phyloP scores from a whole-genome alignment of 2,113 vertebrate genomes.

The Rattus norvegicus region DNA sequence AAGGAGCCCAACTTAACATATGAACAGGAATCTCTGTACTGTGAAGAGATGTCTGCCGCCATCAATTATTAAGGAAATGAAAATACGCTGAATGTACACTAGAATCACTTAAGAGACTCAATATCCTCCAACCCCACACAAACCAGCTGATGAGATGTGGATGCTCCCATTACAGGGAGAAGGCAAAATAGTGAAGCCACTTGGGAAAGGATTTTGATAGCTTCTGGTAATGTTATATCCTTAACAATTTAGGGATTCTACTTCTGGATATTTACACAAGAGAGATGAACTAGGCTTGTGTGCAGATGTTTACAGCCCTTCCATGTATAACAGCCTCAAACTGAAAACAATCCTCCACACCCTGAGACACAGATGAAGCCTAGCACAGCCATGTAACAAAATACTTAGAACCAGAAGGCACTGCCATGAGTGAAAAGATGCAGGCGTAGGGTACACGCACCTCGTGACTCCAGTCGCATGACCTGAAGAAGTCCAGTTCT shows the following conservation, averaged over 20 bases:
- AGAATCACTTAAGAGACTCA: background rate
- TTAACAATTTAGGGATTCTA: background rate
- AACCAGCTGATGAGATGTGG: background rate
- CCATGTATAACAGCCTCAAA: background rate
- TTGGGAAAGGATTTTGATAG: background rate
- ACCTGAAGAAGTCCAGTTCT: background rate
- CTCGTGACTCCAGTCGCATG: background rate
- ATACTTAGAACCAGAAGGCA: background rate
- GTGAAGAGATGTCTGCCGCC: background rate
- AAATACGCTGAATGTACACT: background rate
- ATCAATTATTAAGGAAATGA: conserved; percentile 16
- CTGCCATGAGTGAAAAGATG: background rate
- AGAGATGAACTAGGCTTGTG: background rate
- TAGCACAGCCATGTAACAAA: background rate
- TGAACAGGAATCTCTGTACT: background rate
- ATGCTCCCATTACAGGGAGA: background rate
- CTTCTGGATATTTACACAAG: background rate
- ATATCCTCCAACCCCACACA: background rate
- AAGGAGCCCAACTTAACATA: background rate
- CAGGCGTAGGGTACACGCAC: background rate
- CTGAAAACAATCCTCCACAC: background rate
- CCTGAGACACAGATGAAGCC: background rate
- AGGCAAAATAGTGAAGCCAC: background rate
- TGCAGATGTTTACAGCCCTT: background rate
- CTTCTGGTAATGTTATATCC: background rate